Conservation (phyloP, 2,113 vertebrate species). For the Cyanoderma ruficeps region DNA sequence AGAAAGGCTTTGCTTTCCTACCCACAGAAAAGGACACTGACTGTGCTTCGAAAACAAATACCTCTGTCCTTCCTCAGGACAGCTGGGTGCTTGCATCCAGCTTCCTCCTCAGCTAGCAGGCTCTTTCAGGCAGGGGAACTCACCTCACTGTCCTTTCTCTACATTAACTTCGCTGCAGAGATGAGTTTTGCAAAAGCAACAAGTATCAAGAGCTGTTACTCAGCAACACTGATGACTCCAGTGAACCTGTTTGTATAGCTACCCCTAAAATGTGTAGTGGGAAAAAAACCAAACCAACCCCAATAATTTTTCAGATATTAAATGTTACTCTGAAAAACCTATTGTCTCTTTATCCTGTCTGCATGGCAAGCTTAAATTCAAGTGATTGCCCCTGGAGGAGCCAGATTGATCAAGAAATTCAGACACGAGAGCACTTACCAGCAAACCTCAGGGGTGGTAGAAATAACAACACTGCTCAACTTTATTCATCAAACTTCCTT, state of each 20-base stretch:
- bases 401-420: neutral
- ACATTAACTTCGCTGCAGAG: neutral
- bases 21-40: neutral
- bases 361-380: neutral
- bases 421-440: neutral
- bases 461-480: neutral
- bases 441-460: neutral
- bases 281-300: rapidly evolving
- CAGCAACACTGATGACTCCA: neutral
- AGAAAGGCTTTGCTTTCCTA: neutral
- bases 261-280: neutral
- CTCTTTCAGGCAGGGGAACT: neutral
- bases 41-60: neutral
- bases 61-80: neutral
- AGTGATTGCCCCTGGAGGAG: neutral
- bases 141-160: neutral
- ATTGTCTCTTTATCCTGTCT: neutral
- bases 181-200: neutral
- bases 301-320: neutral
- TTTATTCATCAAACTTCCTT: neutral
- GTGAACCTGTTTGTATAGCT: neutral
- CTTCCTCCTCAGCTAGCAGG: neutral
- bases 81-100: neutral
- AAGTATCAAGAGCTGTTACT: neutral
- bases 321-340: neutral